These are phyloP conservation scores for Pristionchus arcanus DNA, from an alignment of 2,888 invertebrate genomes.

Conservation along the genomic window DNA sequence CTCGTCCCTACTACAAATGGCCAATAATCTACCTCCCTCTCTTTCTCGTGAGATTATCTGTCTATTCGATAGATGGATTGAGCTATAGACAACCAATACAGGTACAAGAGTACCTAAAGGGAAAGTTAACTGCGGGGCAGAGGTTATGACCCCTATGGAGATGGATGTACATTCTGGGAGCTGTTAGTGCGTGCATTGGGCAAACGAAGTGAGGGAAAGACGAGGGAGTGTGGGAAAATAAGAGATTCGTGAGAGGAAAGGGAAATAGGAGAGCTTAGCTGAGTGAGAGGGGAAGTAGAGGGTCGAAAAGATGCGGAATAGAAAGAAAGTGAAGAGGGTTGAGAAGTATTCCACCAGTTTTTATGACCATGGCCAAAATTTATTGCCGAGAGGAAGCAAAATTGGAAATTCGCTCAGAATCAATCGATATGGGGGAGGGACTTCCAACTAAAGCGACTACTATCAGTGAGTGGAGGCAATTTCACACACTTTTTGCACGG, in stretches of 20 bases:
- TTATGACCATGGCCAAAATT: neutral
- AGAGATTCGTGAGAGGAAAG: neutral
- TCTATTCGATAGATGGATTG: neutral
- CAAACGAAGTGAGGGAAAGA: neutral
- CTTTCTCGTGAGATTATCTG: neutral
- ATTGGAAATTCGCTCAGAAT: neutral
- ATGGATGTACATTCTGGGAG: neutral
- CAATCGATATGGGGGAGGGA: neutral
- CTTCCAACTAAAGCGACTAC: neutral
- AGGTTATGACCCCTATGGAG: neutral
- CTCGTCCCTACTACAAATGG: neutral
- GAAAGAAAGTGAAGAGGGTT: neutral
- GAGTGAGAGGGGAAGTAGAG: conserved; percentile 5
- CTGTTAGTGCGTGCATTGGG: conserved; percentile 13
- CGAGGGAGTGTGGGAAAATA: neutral
- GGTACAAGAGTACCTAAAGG: neutral
- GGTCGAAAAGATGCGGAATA: conserved; percentile 7
- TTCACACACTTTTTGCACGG: neutral
- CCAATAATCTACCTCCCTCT: neutral
- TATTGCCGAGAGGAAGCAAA: neutral
- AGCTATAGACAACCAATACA: neutral
- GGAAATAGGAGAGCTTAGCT: conserved; percentile 43
- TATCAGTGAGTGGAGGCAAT: neutral
- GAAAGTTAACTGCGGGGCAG: too few species aligned
- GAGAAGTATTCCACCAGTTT: neutral